Evolutionary conservation across 2,113 vertebrate genomes (phyloP).

Genomic region (Suncus etruscus): DNA sequence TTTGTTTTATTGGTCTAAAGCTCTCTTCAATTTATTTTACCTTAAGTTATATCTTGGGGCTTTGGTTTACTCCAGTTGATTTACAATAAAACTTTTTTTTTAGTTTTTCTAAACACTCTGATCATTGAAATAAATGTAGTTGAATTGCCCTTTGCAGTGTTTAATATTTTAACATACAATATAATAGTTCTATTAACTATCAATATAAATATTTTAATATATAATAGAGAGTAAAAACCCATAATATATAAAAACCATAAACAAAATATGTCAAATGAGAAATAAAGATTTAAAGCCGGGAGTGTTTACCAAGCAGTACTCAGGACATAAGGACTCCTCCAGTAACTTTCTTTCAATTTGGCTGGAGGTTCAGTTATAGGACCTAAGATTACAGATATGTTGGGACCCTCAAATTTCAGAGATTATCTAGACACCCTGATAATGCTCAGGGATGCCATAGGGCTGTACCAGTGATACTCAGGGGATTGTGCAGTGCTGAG

Average conservation of each 20-base stretch:
- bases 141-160: conserved; percentile 13
- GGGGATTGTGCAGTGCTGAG: too few species aligned
- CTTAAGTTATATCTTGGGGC: not conserved
- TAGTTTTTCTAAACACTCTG: conserved; percentile 16
- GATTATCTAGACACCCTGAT: too few species aligned
- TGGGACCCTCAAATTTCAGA: too few species aligned
- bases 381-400: too few species aligned
- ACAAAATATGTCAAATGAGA: not conserved
- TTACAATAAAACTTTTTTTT: conserved; percentile 41
- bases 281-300: not conserved
- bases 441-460: too few species aligned
- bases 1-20: not conserved
- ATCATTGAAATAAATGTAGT: conserved; percentile 11
- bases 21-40: conserved; percentile 40
- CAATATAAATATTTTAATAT: not conserved
- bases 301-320: too few species aligned
- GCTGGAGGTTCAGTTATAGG: too few species aligned
- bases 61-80: not conserved
- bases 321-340: too few species aligned
- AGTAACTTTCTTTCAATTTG: too few species aligned
- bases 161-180: conserved; percentile 15
- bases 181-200: not conserved
- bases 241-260: not conserved
- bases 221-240: not conserved
- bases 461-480: too few species aligned